phyloP scores from a whole-genome alignment of 1,140 invertebrate species.

The Lithobius niger region DNA sequence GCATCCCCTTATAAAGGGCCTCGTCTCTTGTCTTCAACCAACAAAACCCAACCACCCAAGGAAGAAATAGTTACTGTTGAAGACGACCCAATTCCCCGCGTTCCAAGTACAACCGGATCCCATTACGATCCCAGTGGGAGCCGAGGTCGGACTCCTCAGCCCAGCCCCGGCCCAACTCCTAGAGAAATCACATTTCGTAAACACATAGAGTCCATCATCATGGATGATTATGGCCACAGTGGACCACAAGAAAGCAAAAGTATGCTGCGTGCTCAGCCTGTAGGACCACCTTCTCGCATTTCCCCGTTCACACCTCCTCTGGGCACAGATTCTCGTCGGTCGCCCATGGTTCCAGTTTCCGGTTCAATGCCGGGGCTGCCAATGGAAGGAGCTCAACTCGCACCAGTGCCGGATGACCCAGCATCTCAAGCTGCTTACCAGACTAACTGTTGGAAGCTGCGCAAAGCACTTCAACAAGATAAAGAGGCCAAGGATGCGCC shows the following conservation, averaged over 20 bases:
- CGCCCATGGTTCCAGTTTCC: constrained; percentile 1
- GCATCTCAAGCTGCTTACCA: constrained; percentile 12
- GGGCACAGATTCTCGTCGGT: neutral
- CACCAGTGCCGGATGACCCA: constrained; percentile 11
- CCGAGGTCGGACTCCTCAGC: neutral
- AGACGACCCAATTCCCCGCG: neutral
- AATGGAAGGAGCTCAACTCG: constrained; percentile 3
- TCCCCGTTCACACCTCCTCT: neutral
- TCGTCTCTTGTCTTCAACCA: neutral
- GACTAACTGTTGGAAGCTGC: constrained; percentile 35
- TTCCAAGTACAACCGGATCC: neutral
- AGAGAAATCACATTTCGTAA: constrained; percentile 48
- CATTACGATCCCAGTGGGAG: neutral
- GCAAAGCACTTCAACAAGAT: constrained; percentile 33
- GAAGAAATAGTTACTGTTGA: constrained; percentile 4
- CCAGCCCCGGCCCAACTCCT: neutral
- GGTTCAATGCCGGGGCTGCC: neutral
- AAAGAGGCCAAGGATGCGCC: constrained; percentile 21
- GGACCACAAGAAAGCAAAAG: constrained; percentile 9
- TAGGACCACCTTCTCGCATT: constrained; percentile 1
- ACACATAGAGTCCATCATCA: constrained; percentile 62
- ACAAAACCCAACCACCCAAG: neutral
- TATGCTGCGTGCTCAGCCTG: neutral
- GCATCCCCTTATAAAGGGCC: neutral
- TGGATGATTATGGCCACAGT: constrained; percentile 46